phyloP scores from a whole-genome alignment of 2,888 invertebrate genomes.

The Cecidostiba fungosa region DNA sequence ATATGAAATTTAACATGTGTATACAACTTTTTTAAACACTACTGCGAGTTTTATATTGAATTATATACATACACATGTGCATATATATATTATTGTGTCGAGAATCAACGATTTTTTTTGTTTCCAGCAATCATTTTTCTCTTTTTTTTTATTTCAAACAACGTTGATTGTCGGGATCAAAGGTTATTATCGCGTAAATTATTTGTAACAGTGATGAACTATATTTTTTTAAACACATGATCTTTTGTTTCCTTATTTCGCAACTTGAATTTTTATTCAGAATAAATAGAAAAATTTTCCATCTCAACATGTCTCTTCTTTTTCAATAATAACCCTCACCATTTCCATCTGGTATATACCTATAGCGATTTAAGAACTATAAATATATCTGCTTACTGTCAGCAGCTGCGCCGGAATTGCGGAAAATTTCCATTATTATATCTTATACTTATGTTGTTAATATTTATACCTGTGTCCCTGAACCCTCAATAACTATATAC shows the following conservation, averaged over 20 bases:
- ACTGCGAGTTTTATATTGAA: constrained; percentile 43
- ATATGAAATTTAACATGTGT: constrained; percentile 19
- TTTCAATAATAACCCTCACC: too few species aligned
- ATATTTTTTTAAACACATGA: constrained; percentile 47
- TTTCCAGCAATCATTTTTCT: constrained; percentile 23
- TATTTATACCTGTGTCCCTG: background rate
- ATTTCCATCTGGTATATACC: too few species aligned
- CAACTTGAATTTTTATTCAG: constrained; percentile 38
- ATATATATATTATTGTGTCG: constrained; percentile 8
- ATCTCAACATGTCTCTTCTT: background rate
- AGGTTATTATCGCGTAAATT: constrained; percentile 43
- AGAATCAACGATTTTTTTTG: constrained; percentile 35
- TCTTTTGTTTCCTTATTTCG: constrained; percentile 21
- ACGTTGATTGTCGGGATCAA: constrained; percentile 43
- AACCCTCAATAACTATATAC: background rate
- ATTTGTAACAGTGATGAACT: constrained; percentile 26
- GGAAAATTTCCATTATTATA: too few species aligned
- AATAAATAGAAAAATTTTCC: constrained; percentile 39
- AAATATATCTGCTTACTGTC: background rate
- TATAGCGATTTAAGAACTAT: background rate
- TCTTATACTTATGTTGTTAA: background rate
- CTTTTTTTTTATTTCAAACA: constrained; percentile 33
- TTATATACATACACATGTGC: background rate
- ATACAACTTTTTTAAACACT: constrained; percentile 39
- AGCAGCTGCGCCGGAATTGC: too few species aligned